These are phyloP conservation scores for Bujurquina vittata DNA, from an alignment of 2,113 vertebrate genomes.

Conservation along the genomic window DNA sequence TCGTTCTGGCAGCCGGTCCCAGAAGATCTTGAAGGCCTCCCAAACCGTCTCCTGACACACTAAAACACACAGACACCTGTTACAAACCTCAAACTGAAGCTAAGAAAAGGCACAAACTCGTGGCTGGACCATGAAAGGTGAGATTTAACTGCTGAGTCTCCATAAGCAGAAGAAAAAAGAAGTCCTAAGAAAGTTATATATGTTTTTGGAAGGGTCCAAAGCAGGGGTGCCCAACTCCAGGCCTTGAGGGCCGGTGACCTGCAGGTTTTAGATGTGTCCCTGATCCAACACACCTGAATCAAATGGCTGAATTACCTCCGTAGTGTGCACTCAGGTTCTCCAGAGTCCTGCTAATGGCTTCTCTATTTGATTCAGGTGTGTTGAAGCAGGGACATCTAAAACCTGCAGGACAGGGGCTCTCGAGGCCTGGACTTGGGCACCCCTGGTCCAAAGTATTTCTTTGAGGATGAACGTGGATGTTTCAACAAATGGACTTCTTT, in stretches of 20 bases:
- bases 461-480: neutral
- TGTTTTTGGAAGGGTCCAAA: neutral
- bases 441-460: neutral
- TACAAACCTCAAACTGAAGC: neutral
- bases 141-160: neutral
- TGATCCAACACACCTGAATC: too few species aligned
- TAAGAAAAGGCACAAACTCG: neutral
- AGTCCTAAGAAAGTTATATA: neutral
- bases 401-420: too few species aligned
- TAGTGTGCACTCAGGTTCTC: too few species aligned
- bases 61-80: conserved; percentile 60
- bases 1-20: conserved; percentile 89
- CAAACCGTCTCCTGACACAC: conserved; percentile 98
- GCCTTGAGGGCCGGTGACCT: too few species aligned
- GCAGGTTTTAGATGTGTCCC: too few species aligned
- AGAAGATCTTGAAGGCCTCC: conserved; percentile 97
- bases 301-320: too few species aligned
- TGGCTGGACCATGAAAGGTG: neutral
- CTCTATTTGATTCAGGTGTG: too few species aligned
- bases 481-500: neutral
- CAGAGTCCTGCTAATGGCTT: too few species aligned
- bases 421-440: too few species aligned
- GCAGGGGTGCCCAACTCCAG: too few species aligned
- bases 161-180: neutral
- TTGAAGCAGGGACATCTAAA: too few species aligned